Evolutionary conservation across 2,888 invertebrate species (phyloP), one percentile per base, ranked within the genome.

Genomic region (Kuschelorhynchus macadamiae): DNA sequence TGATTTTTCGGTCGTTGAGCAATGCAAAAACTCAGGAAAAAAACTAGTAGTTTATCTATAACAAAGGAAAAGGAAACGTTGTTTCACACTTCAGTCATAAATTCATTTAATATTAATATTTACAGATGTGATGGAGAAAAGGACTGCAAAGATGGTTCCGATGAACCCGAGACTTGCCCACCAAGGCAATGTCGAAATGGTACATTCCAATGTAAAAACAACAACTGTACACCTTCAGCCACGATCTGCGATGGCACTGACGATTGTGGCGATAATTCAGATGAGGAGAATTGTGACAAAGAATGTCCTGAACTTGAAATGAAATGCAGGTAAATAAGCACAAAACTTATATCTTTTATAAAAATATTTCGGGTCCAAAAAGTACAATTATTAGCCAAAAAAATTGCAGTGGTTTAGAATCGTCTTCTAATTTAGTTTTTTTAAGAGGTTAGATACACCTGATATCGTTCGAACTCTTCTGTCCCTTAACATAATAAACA

Each of bases 231-330:
- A 0, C 94, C 95, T 0, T 93, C 95, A 3, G 94, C 96, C 1
- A 94, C 94, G 0, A 94, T 97, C 73, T 98, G 97, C 79, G 97
- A 97, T 81, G 97, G 97, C 7, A 88, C 89, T 17, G 93, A 96
- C 77, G 97, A 97, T 81, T 97, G 97, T 78, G 95, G 95, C 0
- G 97, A 97, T 79, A 90, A 90, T 56, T 93, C 92, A 50, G 97
- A 98, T 80, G 92, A 93, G 78, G 91, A 91, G 20, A 90, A 93
- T 74, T 98, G 98, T 79, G 88, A 91, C 12, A 87, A 92, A 72
- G 92, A 93, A 16, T 96, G 96, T 78, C 94, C 95, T 0, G 91
- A 92, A 53, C 88, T 95, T 1, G 95, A 96, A 81, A 96, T 96
- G 85, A 96, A 96, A 79, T 97, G 97, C 79, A 90, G 90, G 69